Evolutionary conservation across 2,888 invertebrate species (phyloP).

Genomic region (Leptothorax acervorum): DNA sequence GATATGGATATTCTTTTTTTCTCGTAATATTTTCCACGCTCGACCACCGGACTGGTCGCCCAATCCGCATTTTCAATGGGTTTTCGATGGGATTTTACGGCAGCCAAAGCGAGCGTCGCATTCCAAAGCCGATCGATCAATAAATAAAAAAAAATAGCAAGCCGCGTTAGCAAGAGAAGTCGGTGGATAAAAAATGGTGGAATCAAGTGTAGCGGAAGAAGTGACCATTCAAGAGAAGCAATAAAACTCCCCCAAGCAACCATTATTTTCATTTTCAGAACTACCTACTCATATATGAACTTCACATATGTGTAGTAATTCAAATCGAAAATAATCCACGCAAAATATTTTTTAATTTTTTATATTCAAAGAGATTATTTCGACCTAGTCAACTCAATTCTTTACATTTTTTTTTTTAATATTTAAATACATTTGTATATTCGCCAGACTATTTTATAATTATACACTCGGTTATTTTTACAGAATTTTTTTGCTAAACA

Average conservation of each 20-base stretch:
- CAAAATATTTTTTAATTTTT: neutral
- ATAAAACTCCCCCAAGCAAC: neutral
- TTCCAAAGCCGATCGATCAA: slow-evolving; percentile 52
- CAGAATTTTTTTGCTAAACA: neutral
- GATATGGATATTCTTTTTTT: slow-evolving; percentile 29
- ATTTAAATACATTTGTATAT: slow-evolving; percentile 4
- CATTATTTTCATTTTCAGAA: slow-evolving; percentile 13
- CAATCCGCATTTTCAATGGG: slow-evolving; percentile 54
- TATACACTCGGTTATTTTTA: neutral
- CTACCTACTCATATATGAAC: neutral
- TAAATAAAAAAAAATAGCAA: slow-evolving; percentile 61
- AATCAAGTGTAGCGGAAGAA: slow-evolving; percentile 43
- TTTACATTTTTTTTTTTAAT: neutral
- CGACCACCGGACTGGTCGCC: slow-evolving; percentile 33
- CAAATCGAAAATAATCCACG: neutral
- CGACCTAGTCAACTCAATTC: neutral
- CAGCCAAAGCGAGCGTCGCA: slow-evolving; percentile 45
- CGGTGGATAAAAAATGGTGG: slow-evolving; percentile 3
- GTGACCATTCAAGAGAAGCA: slow-evolving; percentile 34
- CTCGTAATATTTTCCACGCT: slow-evolving; percentile 29
- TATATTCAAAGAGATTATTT: neutral
- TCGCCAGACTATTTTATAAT: neutral
- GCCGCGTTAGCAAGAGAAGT: slow-evolving; percentile 19
- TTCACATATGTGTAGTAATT: neutral
- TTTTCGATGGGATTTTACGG: slow-evolving; percentile 63